These are phyloP conservation scores for Lamellibrachia columna DNA, from an alignment of 2,888 invertebrate species.

Conservation along the genomic window DNA sequence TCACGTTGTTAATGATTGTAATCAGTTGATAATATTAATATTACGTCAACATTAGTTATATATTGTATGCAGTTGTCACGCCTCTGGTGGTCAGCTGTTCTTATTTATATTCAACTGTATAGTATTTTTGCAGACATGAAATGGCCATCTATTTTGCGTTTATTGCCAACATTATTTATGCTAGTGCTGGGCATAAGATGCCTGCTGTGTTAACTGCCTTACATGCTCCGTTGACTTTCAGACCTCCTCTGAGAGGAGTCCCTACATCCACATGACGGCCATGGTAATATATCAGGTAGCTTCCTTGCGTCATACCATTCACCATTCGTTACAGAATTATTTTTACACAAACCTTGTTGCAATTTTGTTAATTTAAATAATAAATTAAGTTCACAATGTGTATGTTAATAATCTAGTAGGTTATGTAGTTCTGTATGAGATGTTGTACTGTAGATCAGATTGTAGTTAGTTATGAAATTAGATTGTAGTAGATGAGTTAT, in stretches of 20 bases:
- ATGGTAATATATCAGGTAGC: conserved; percentile 2
- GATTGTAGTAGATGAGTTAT: neutral
- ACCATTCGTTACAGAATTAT: neutral
- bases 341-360: conserved; percentile 10
- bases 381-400: neutral
- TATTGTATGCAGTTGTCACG: neutral
- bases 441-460: neutral
- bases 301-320: neutral
- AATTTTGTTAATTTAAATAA: neutral
- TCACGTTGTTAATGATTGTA: neutral
- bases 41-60: neutral
- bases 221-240: neutral
- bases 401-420: neutral
- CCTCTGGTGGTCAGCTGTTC: neutral
- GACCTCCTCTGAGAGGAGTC: neutral
- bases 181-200: neutral
- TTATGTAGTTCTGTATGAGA: neutral
- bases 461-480: neutral
- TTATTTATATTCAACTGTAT: conserved; percentile 12
- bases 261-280: neutral
- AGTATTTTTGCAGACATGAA: conserved; percentile 16
- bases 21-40: conserved; percentile 16
- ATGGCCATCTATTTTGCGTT: conserved; percentile 5
- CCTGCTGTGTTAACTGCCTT: neutral
- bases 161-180: conserved; percentile 4